phyloP scores from a whole-genome alignment of 2,888 invertebrate genomes.

The Plusia festucae region DNA sequence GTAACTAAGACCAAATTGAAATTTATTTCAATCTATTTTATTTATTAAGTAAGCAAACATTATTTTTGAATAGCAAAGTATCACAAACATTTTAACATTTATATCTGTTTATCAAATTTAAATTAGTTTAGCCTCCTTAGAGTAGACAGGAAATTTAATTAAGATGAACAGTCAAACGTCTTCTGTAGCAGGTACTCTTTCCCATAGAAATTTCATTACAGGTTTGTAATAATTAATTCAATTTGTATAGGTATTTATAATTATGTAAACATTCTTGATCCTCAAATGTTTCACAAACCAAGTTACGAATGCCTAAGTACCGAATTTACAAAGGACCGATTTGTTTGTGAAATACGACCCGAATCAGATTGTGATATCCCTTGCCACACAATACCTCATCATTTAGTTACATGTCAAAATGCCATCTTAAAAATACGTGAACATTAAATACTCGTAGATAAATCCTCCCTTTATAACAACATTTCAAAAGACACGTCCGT shows the following conservation, averaged over 20 bases:
- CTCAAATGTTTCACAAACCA: background rate
- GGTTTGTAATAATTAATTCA: background rate
- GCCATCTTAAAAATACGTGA: conserved; percentile 54
- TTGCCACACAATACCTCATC: conserved; percentile 48
- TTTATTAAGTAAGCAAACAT: background rate
- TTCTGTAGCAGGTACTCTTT: conserved; percentile 4
- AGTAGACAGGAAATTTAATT: conserved; percentile 2
- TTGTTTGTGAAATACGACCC: conserved; percentile 40
- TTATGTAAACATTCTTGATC: background rate
- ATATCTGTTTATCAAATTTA: conserved; percentile 4
- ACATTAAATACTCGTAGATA: conserved; percentile 56
- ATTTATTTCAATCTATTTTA: too few relatives aligned
- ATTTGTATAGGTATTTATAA: conserved; percentile 1
- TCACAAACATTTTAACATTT: background rate
- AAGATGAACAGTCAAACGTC: conserved; percentile 4
- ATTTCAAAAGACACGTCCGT: conserved; percentile 65
- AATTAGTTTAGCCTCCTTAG: conserved; percentile 1
- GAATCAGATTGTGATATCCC: conserved; percentile 51
- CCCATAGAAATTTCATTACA: conserved; percentile 6
- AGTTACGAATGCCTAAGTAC: background rate
- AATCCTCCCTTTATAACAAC: conserved; percentile 57
- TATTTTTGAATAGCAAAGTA: background rate
- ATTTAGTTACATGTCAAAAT: conserved; percentile 51
- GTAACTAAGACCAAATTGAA: too few relatives aligned
- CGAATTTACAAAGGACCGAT: conserved; percentile 39